phyloP scores from a whole-genome alignment of 23 tunicate genomes.

The Trididemnum nubilum region DNA sequence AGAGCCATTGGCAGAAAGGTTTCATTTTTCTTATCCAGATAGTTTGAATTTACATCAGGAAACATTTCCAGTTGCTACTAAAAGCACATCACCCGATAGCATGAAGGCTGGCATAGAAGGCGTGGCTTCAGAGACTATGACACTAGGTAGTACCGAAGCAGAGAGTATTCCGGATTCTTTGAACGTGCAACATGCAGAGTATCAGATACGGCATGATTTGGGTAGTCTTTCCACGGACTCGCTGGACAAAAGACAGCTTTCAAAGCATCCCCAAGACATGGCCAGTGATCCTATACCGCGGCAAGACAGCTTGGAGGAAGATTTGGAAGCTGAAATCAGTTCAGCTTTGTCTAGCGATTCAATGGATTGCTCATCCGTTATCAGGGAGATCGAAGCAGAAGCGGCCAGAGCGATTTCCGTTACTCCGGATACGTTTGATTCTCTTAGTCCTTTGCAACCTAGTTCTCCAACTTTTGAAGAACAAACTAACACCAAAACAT shows the following conservation, averaged over 20 bases:
- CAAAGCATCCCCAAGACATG: not conserved
- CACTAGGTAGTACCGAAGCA: too few relatives aligned
- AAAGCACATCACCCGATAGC: too few relatives aligned
- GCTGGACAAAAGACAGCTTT: not conserved
- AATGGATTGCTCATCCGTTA: conserved; percentile 42
- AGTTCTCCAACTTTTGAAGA: not conserved
- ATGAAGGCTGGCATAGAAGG: too few relatives aligned
- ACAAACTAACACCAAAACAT: too few relatives aligned
- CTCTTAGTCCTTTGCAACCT: conserved; percentile 6
- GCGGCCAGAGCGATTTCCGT: conserved; percentile 50
- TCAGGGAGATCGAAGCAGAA: conserved; percentile 56
- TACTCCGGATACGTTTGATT: conserved; percentile 42
- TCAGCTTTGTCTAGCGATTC: conserved; percentile 43
- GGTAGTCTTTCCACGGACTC: not conserved
- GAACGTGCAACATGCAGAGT: too few relatives aligned
- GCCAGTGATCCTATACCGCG: not conserved
- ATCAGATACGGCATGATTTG: too few relatives aligned
- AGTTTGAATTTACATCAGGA: not conserved
- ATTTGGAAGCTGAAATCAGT: not conserved
- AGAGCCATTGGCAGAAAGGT: not conserved
- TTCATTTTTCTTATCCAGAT: not conserved
- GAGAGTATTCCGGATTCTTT: too few relatives aligned
- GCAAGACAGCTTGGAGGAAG: not conserved
- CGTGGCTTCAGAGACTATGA: too few relatives aligned
- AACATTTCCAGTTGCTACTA: too few relatives aligned